These are phyloP conservation scores for Cephalotes varians DNA, from an alignment of 2,888 invertebrate species.

Conservation along the genomic window DNA sequence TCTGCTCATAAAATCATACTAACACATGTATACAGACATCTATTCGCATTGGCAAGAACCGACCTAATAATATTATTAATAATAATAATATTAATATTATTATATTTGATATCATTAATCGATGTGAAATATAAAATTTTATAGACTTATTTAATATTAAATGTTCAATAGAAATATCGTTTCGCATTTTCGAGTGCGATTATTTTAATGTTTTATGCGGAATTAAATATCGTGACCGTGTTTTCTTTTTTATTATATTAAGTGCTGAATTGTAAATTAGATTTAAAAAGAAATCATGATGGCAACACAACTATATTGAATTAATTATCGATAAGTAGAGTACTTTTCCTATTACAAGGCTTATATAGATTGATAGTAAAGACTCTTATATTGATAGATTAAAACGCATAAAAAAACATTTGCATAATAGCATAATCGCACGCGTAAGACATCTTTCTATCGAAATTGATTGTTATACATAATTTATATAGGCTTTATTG, in stretches of 20 bases:
- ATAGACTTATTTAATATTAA: not conserved
- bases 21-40: too few relatives aligned
- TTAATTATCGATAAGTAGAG: constrained; percentile 8
- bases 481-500: not conserved
- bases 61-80: too few relatives aligned
- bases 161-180: not conserved
- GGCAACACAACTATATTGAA: constrained; percentile 28
- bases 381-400: not conserved
- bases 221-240: constrained; percentile 48
- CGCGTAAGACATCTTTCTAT: not conserved
- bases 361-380: not conserved
- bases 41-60: too few relatives aligned
- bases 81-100: not conserved
- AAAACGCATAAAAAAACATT: not conserved
- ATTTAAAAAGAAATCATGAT: constrained; percentile 59
- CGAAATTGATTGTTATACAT: not conserved
- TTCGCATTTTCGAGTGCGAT: constrained; percentile 20
- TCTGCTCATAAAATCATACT: too few relatives aligned
- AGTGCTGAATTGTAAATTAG: constrained; percentile 62
- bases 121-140: not conserved
- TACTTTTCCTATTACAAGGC: not conserved
- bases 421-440: not conserved
- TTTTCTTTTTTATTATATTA: constrained; percentile 10
- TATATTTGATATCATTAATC: not conserved
- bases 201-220: constrained; percentile 27